phyloP scores from a whole-genome alignment of 2,113 vertebrate genomes.

The Sterna hirundo region DNA sequence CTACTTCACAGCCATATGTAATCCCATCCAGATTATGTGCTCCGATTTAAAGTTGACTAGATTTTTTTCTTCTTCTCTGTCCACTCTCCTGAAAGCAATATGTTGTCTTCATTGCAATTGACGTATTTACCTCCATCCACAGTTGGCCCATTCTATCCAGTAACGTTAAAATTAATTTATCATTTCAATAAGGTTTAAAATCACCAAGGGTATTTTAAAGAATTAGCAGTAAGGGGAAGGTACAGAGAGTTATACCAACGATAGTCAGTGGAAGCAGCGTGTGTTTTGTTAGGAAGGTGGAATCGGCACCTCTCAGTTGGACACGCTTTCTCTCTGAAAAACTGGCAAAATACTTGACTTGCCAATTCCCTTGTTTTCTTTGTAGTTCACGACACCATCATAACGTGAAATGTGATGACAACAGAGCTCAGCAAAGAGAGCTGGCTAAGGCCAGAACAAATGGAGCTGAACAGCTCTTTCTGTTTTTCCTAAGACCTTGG shows the following conservation, averaged over 20 bases:
- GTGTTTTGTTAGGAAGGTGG: slow-evolving; percentile 30
- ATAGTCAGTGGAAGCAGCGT: background rate
- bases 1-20: background rate
- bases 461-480: slow-evolving; percentile 34
- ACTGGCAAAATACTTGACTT: slow-evolving; percentile 51
- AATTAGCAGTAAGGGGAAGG: background rate
- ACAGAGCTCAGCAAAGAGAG: slow-evolving; percentile 23
- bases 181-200: background rate
- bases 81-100: background rate
- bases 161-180: background rate
- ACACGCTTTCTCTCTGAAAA: slow-evolving; percentile 24
- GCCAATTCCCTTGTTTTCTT: slow-evolving; percentile 57
- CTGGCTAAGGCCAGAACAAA: slow-evolving; percentile 48
- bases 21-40: background rate
- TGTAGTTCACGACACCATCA: slow-evolving; percentile 44
- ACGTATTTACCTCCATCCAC: background rate
- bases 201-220: background rate
- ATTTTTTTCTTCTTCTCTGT: background rate
- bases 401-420: slow-evolving; percentile 61
- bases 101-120: background rate
- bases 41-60: background rate
- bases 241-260: background rate
- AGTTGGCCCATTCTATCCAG: background rate
- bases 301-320: slow-evolving; percentile 40
- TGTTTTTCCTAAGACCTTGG: slow-evolving; percentile 41